phyloP scores from a whole-genome alignment of 1,140 invertebrate species.

The Coptotermes formosanus region DNA sequence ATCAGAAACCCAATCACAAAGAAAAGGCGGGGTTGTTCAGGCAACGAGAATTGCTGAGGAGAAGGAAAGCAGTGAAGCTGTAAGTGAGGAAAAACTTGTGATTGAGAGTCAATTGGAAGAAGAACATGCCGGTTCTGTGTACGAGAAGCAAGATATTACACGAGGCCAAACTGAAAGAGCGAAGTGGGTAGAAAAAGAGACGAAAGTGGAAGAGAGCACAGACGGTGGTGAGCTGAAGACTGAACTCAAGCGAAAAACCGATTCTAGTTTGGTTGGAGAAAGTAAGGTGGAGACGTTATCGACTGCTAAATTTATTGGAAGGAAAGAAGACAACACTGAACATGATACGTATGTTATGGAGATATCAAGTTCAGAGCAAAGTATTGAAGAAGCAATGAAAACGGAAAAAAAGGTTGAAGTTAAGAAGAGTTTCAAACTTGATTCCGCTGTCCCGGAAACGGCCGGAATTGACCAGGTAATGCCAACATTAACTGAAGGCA shows the following conservation, averaged over 20 bases:
- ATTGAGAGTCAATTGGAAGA: neutral
- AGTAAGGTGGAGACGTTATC: constrained; percentile 38
- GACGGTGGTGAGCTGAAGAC: constrained; percentile 19
- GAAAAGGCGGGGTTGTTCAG: constrained; percentile 2
- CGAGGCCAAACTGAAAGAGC: neutral
- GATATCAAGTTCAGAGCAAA: constrained; percentile 35
- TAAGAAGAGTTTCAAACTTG: constrained; percentile 33
- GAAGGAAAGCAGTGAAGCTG: neutral
- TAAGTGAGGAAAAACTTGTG: constrained; percentile 20
- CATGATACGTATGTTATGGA: constrained; percentile 31
- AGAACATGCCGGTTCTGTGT: neutral
- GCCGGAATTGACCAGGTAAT: neutral
- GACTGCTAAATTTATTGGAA: constrained; percentile 40
- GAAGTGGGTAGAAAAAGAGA: constrained; percentile 19
- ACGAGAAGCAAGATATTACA: neutral
- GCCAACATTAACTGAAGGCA: constrained; percentile 26
- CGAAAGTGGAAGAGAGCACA: constrained; percentile 24
- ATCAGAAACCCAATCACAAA: constrained; percentile 36
- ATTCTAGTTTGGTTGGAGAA: constrained; percentile 37
- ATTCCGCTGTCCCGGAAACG: constrained; percentile 28
- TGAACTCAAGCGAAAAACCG: constrained; percentile 15
- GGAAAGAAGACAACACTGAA: constrained; percentile 34
- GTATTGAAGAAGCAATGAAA: constrained; percentile 35
- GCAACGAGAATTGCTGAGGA: constrained; percentile 25
- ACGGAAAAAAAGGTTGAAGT: constrained; percentile 28